A percentile compares a stretch with the other conserved stretches of the same genome.
Conservation (phyloP, 2,797 vertebrate species). For the Hemitrygon akajei region DNA sequence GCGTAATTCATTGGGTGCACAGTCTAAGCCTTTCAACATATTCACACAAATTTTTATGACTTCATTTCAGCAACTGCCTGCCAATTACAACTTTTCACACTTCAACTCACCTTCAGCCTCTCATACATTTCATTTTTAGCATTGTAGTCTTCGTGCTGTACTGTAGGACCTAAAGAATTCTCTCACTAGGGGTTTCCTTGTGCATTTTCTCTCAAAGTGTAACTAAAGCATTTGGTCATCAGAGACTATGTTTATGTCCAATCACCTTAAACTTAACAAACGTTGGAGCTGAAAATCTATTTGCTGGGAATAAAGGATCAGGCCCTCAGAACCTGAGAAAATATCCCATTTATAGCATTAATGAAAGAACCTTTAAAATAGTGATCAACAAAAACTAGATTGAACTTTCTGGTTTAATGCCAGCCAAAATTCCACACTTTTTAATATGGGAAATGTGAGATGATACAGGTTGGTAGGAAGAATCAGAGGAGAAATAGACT, state of each 20-base stretch:
- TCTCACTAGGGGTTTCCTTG: neutral
- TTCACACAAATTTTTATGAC: neutral
- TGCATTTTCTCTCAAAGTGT: neutral
- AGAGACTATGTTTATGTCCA: neutral
- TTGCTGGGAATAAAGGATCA: neutral
- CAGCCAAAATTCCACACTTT: neutral
- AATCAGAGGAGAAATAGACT: neutral
- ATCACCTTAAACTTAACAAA: neutral
- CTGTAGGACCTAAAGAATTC: neutral
- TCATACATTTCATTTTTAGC: neutral
- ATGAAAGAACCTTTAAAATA: neutral
- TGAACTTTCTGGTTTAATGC: neutral
- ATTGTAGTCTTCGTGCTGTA: neutral
- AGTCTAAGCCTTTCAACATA: neutral
- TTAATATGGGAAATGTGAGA: too few relatives aligned
- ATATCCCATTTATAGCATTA: neutral
- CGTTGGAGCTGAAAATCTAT: neutral
- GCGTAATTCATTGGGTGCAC: neutral
- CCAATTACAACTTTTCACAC: neutral
- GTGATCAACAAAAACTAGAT: neutral
- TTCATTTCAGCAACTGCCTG: neutral
- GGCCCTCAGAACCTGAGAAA: neutral
- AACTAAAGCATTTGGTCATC: neutral
- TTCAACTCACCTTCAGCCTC: neutral
- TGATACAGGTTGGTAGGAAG: neutral